A percentile compares a stretch with the other conserved stretches of the same genome.
phyloP scores from a whole-genome alignment of 1,140 invertebrate genomes.

The Drosophila auraria region DNA sequence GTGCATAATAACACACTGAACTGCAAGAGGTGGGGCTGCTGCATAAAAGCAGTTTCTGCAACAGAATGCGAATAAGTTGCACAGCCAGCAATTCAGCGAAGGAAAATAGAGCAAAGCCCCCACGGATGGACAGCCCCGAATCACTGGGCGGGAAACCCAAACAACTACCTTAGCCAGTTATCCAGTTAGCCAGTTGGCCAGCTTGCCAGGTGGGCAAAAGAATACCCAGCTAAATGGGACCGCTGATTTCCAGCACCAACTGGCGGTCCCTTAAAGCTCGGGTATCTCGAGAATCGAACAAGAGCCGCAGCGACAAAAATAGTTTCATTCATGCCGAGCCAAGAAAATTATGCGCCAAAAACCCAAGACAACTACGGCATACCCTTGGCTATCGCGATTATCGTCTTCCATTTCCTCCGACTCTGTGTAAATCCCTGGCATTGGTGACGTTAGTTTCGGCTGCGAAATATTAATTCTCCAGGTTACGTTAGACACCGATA shows the following conservation, averaged over 20 bases:
- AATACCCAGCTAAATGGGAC: slow-evolving; percentile 39
- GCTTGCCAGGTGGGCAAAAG: slow-evolving; percentile 23
- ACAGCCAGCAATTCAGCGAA: slow-evolving; percentile 43
- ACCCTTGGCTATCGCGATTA: slow-evolving; percentile 25
- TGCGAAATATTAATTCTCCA: background rate
- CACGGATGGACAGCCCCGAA: slow-evolving; percentile 18
- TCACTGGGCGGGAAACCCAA: slow-evolving; percentile 56
- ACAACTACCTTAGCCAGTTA: slow-evolving; percentile 50
- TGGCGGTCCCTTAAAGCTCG: slow-evolving; percentile 19
- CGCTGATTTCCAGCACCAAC: slow-evolving; percentile 29
- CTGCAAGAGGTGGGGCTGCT: slow-evolving; percentile 69
- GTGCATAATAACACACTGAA: slow-evolving; percentile 77
- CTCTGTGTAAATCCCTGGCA: slow-evolving; percentile 2
- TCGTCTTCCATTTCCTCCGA: slow-evolving; percentile 31
- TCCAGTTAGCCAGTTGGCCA: slow-evolving; percentile 25
- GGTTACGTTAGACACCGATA: slow-evolving; percentile 14
- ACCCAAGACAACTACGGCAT: slow-evolving; percentile 11
- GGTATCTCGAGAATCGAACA: slow-evolving; percentile 34
- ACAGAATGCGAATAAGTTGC: slow-evolving; percentile 71
- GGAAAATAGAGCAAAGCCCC: slow-evolving; percentile 20
- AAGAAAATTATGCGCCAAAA: slow-evolving; percentile 8
- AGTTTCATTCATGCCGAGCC: slow-evolving; percentile 23
- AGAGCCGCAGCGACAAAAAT: slow-evolving; percentile 30
- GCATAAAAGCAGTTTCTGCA: slow-evolving; percentile 40
- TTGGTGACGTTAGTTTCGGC: slow-evolving; percentile 24